Percentiles rank a stretch among this genome's conserved stretches.
phyloP scores from a whole-genome alignment of 2,888 invertebrate species.

The Alitta virens region DNA sequence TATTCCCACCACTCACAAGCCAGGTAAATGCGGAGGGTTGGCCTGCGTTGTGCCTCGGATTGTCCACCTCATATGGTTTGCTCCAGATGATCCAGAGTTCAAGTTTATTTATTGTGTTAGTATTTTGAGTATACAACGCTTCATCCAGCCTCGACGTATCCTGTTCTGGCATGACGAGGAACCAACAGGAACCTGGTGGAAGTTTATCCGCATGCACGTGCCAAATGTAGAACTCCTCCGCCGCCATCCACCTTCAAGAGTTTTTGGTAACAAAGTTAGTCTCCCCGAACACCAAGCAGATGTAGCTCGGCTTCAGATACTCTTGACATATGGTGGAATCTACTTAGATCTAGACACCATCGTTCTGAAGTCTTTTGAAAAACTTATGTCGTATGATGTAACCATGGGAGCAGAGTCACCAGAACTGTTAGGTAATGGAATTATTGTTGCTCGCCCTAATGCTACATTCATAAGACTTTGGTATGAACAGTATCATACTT shows the following conservation, averaged over 20 bases:
- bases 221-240: constrained; percentile 19
- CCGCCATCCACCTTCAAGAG: constrained; percentile 12
- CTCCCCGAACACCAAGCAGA: constrained; percentile 31
- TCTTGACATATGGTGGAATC: constrained; percentile 42
- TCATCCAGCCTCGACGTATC: constrained; percentile 23
- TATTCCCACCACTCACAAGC: no score
- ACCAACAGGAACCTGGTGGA: constrained; percentile 30
- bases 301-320: constrained; percentile 28
- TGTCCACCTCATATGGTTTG: constrained; percentile 28
- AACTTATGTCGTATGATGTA: constrained; percentile 33
- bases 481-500: constrained; percentile 34
- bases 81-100: constrained; percentile 14
- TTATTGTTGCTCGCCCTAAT: constrained; percentile 36
- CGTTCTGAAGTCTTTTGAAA: constrained; percentile 35
- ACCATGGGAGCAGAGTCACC: constrained; percentile 43
- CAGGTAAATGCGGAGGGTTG: background rate
- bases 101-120: constrained; percentile 28
- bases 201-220: constrained; percentile 15
- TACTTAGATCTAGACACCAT: constrained; percentile 49
- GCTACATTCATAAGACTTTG: constrained; percentile 39
- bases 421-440: constrained; percentile 34
- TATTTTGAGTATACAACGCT: constrained; percentile 22
- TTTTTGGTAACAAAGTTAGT: constrained; percentile 19
- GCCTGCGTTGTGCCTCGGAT: constrained; percentile 20
- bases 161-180: constrained; percentile 25